These are phyloP conservation scores for Dusona sp. DNA, from an alignment of 2,888 invertebrate species.

Conservation along the genomic window DNA sequence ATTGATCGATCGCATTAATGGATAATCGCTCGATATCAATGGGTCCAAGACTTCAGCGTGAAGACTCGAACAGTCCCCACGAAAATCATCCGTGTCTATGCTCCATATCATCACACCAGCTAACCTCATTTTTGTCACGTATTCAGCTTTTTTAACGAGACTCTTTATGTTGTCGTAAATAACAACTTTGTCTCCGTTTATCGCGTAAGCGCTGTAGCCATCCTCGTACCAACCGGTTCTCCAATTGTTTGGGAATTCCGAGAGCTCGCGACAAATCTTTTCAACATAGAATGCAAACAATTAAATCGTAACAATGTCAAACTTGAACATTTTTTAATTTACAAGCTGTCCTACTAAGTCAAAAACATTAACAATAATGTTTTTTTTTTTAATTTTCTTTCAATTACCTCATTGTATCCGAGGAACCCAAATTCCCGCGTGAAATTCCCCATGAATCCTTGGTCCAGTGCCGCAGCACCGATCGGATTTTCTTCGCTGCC, in stretches of 20 bases:
- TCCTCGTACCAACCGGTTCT: conserved; percentile 89
- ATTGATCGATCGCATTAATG: conserved; percentile 90
- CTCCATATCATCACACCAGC: conserved; percentile 96
- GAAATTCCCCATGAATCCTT: conserved; percentile 91
- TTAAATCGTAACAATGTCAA: too few species aligned
- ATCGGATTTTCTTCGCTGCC: conserved; percentile 81
- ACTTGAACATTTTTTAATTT: too few species aligned
- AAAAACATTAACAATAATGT: too few species aligned
- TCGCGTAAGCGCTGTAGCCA: conserved; percentile 88
- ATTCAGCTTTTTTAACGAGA: conserved; percentile 85
- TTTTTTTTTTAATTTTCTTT: conserved; percentile 16
- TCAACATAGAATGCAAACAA: conserved; percentile 17
- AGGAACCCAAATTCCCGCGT: conserved; percentile 93
- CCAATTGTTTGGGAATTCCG: conserved; percentile 85
- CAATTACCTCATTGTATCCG: conserved; percentile 93
- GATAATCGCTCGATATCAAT: conserved; percentile 86
- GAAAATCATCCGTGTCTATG: conserved; percentile 95
- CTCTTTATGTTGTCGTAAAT: conserved; percentile 92
- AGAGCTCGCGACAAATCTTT: conserved; percentile 78
- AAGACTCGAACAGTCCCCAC: conserved; percentile 87
- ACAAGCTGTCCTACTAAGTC: too few species aligned
- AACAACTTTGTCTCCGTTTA: conserved; percentile 89
- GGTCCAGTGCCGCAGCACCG: conserved; percentile 86
- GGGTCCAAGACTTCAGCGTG: conserved; percentile 71
- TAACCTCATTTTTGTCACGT: conserved; percentile 82